Evolutionary conservation across 1,140 invertebrate genomes (phyloP).

Genomic region (Scaptomyza montana): DNA sequence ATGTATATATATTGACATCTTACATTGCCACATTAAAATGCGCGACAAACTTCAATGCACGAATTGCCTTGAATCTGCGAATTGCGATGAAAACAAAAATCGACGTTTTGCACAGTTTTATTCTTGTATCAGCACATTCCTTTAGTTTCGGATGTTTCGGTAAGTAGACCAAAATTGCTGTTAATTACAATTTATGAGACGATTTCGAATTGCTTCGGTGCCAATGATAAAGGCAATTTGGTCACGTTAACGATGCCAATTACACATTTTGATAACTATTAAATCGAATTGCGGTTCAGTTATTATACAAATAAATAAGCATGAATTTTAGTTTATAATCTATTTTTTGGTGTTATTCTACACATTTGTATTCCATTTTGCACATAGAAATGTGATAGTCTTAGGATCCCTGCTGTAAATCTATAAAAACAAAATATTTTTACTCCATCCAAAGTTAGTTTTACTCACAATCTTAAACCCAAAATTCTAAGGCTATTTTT

Average conservation of each 20-base stretch:
- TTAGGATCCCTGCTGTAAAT: too few relatives aligned
- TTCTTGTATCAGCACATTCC: constrained; percentile 17
- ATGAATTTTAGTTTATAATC: too few relatives aligned
- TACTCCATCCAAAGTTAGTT: not conserved
- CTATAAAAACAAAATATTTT: too few relatives aligned
- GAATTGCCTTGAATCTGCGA: too few relatives aligned
- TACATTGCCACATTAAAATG: constrained; percentile 10
- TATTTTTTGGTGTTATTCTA: too few relatives aligned
- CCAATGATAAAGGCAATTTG: constrained; percentile 21
- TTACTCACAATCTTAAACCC: too few relatives aligned
- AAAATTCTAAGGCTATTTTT: too few relatives aligned
- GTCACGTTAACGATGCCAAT: constrained; percentile 21
- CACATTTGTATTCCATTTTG: too few relatives aligned
- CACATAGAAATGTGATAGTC: too few relatives aligned
- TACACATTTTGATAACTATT: constrained; percentile 30
- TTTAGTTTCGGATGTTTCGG: not conserved
- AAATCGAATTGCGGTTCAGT: constrained; percentile 23
- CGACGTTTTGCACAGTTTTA: constrained; percentile 10
- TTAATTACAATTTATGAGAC: constrained; percentile 40
- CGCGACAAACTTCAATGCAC: constrained; percentile 3
- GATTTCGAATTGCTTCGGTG: constrained; percentile 15
- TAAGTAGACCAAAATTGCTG: constrained; percentile 29
- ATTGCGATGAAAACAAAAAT: not conserved
- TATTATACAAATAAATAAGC: not conserved
- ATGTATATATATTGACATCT: constrained; percentile 3